These are phyloP conservation scores for Microcebus griseorufus DNA, from an alignment of 2,113 vertebrate genomes.

Conservation along the genomic window DNA sequence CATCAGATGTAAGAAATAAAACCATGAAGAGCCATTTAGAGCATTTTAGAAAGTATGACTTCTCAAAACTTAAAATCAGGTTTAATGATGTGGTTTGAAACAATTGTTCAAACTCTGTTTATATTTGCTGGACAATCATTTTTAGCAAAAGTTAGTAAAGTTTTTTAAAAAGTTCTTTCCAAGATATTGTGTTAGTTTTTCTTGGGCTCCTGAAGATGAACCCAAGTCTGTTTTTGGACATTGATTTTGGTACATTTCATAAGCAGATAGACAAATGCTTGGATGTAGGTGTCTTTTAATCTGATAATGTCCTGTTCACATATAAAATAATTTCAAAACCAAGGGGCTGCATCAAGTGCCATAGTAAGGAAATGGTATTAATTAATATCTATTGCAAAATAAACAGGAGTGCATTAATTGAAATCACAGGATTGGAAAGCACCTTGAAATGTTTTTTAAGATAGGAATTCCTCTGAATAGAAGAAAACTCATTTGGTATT, in stretches of 20 bases:
- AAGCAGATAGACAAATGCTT: background rate
- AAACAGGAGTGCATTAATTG: background rate
- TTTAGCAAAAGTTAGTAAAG: slow-evolving; percentile 44
- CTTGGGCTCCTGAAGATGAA: slow-evolving; percentile 23
- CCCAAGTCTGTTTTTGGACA: background rate
- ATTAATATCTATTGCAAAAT: slow-evolving; percentile 37
- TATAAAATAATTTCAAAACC: slow-evolving; percentile 49
- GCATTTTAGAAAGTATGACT: slow-evolving; percentile 15
- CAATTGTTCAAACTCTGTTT: background rate
- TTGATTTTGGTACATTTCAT: slow-evolving; percentile 34
- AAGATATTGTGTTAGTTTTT: background rate
- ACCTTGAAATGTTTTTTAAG: slow-evolving; percentile 37
- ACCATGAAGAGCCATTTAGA: background rate
- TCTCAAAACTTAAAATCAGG: slow-evolving; percentile 32
- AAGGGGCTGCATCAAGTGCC: background rate
- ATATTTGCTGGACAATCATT: background rate
- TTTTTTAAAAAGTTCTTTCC: background rate
- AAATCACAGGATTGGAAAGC: slow-evolving; percentile 49
- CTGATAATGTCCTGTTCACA: background rate
- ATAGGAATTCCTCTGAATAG: background rate
- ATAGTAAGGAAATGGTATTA: slow-evolving; percentile 37
- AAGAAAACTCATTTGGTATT: slow-evolving; percentile 29
- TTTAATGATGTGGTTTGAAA: slow-evolving; percentile 52
- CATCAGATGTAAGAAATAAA: slow-evolving; percentile 30
- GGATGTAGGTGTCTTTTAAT: slow-evolving; percentile 4